These are phyloP conservation scores for Neopipo cinnamomea DNA, from an alignment of 2,113 vertebrate species.

Conservation along the genomic window DNA sequence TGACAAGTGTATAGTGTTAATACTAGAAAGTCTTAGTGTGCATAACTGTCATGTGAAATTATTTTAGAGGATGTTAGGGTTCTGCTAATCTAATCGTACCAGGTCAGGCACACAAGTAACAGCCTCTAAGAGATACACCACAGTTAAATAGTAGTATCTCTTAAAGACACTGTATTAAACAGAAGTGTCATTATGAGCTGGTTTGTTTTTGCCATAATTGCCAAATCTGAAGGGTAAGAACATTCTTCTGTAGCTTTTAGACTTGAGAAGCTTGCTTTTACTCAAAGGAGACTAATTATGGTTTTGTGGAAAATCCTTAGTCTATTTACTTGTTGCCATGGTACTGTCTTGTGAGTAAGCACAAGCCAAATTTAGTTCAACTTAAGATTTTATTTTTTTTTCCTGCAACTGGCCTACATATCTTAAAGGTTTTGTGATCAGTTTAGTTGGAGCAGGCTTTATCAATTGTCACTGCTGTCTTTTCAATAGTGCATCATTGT, in stretches of 20 bases:
- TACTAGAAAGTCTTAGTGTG: neutral
- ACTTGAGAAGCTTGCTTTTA: neutral
- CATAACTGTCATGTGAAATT: neutral
- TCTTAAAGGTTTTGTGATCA: neutral
- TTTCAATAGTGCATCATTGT: neutral
- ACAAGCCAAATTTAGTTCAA: neutral
- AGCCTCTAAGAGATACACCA: neutral
- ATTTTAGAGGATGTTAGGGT: neutral
- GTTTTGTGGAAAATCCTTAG: slow-evolving; percentile 9
- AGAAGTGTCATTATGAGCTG: neutral
- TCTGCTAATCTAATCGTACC: neutral
- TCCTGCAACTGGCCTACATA: neutral
- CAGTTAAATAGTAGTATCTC: neutral
- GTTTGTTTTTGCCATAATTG: neutral
- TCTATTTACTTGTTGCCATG: slow-evolving; percentile 40
- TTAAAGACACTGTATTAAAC: neutral
- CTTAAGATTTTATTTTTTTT: neutral
- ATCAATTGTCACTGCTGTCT: neutral
- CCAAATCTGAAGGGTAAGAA: slow-evolving; percentile 3
- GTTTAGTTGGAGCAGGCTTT: neutral
- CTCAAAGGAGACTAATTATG: neutral
- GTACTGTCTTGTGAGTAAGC: neutral
- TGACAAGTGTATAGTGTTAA: neutral
- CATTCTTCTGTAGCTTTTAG: slow-evolving; percentile 1
- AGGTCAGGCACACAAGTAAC: neutral